Conservation (phyloP, 2,888 invertebrate species). For the Drymonia ruficornis region DNA sequence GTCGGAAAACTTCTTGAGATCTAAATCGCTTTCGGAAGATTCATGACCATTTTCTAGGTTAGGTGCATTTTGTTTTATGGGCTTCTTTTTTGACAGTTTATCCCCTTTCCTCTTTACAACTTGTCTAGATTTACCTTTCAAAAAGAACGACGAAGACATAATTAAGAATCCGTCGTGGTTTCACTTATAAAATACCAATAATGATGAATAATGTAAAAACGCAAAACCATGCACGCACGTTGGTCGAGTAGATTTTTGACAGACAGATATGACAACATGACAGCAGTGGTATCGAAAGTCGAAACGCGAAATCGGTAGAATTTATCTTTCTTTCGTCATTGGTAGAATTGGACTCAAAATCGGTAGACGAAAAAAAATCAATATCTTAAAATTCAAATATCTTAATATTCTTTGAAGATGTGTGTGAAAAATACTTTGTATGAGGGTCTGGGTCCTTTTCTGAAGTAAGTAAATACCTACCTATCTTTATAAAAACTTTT, state of each 20-base stretch:
- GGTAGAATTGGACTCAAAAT: too few species aligned
- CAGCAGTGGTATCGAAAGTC: background rate
- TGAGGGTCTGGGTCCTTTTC: too few species aligned
- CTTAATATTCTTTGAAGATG: too few species aligned
- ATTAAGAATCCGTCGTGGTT: background rate
- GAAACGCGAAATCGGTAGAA: too few species aligned
- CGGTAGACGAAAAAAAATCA: too few species aligned
- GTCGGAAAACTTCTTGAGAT: slow-evolving; percentile 83
- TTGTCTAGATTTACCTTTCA: slow-evolving; percentile 84
- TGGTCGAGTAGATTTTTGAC: slow-evolving; percentile 11
- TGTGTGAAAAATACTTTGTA: too few species aligned
- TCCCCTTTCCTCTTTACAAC: slow-evolving; percentile 83
- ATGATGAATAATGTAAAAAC: background rate
- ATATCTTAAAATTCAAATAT: too few species aligned
- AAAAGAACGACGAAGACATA: slow-evolving; percentile 86
- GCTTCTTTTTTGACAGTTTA: slow-evolving; percentile 66
- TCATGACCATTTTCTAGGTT: slow-evolving; percentile 84
- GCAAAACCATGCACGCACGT: slow-evolving; percentile 25
- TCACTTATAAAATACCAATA: slow-evolving; percentile 1
- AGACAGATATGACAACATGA: slow-evolving; percentile 10
- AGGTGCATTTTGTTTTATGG: slow-evolving; percentile 63
- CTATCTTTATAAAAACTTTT: too few species aligned
- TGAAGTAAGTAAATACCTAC: too few species aligned
- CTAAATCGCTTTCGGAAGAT: slow-evolving; percentile 87
- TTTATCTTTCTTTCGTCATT: too few species aligned